Conservation (phyloP, 2,113 vertebrate species). For the Myodes glareolus region DNA sequence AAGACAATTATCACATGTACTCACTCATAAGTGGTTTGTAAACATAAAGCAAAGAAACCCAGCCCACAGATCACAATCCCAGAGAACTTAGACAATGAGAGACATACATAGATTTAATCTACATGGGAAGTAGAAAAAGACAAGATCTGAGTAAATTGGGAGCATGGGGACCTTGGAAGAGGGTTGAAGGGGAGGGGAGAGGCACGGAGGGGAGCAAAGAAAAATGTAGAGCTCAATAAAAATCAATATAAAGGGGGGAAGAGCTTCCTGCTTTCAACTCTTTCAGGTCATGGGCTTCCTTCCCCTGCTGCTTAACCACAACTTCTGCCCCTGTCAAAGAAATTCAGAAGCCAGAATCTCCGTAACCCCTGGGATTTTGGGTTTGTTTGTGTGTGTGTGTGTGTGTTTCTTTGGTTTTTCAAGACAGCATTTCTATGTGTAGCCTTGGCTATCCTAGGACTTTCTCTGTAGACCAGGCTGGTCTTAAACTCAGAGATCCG, state of each 20-base stretch:
- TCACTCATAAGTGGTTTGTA: no score
- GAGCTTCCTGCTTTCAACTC: background rate
- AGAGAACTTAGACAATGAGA: no score
- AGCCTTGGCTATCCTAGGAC: background rate
- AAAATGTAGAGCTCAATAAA: no score
- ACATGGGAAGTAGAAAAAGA: no score
- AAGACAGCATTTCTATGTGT: background rate
- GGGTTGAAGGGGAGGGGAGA: no score
- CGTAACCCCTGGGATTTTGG: background rate
- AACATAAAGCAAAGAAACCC: no score
- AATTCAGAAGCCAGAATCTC: background rate
- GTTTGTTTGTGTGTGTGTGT: background rate
- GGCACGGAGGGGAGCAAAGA: no score
- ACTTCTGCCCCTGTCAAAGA: background rate
- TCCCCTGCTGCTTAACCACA: background rate
- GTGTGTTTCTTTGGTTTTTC: background rate
- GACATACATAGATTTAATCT: no score
- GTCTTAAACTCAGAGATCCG: background rate
- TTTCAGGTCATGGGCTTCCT: background rate
- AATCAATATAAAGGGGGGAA: background rate
- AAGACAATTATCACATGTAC: no score
- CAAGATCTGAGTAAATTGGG: no score
- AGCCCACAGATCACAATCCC: no score
- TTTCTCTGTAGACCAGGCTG: background rate
- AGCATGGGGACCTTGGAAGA: no score